Evolutionary conservation across 2,113 vertebrate species (phyloP).

Genomic region (Chaenogobius annularis): DNA sequence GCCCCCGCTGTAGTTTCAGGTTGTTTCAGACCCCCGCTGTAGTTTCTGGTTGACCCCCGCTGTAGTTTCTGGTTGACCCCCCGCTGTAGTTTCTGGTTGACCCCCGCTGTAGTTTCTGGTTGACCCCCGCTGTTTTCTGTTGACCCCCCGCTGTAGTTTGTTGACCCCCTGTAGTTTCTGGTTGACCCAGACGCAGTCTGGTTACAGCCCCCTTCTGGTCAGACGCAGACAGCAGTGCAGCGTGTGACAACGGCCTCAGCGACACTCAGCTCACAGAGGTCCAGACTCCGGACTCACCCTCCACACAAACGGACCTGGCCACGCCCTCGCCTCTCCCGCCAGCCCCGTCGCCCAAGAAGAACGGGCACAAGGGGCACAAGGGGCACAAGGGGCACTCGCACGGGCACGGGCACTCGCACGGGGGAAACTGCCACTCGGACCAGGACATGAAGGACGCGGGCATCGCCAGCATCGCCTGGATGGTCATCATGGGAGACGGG

Average conservation of each 20-base stretch:
- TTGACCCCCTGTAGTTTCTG: no score
- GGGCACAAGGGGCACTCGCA: slow-evolving; percentile 90
- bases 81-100: no score
- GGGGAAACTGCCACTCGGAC: slow-evolving; percentile 94
- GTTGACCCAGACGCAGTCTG: no score
- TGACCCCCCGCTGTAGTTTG: no score
- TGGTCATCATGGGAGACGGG: slow-evolving; percentile 99
- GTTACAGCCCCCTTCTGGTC: not conserved
- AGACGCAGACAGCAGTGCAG: slow-evolving; percentile 80
- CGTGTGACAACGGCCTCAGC: slow-evolving; percentile 83
- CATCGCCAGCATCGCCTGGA: slow-evolving; percentile 98
- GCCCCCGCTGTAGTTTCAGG: no score
- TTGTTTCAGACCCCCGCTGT: no score
- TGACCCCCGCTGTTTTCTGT: no score
- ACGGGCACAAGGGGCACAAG: slow-evolving; percentile 43
- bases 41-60: no score
- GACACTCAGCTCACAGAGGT: slow-evolving; percentile 88
- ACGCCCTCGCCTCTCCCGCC: slow-evolving; percentile 7
- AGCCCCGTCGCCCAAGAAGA: slow-evolving; percentile 31
- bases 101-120: no score
- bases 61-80: no score
- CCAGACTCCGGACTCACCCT: slow-evolving; percentile 83
- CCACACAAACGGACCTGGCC: slow-evolving; percentile 75
- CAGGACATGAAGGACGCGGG: slow-evolving; percentile 95
- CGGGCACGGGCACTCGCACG: slow-evolving; percentile 86